Base-by-base conservation (phyloP, 2,797 vertebrate species). In the Rhodeus uyekii region DNA sequence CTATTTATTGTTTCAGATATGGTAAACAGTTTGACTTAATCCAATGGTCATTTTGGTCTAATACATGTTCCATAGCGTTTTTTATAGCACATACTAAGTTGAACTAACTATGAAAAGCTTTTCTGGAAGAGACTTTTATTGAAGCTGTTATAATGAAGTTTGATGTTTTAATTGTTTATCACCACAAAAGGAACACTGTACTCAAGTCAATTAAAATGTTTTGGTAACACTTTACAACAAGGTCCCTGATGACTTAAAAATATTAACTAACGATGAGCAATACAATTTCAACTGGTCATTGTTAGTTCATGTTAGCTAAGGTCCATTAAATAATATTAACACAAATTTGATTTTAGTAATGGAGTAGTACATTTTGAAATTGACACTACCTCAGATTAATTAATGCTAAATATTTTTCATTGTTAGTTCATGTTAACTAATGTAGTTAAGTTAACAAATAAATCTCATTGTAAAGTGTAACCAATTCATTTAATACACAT, bases 1-100 rank as follows among this genome's bases (percentile, higher is more conserved):
- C 29, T 80, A 53, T 58, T 61, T 71, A 80, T 71, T 72, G 29
- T 80, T 80, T 80, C 67, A 72, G 24, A 46, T n/a, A 60, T 71
- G 53, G 64, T 68, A 68, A 78, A 68, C 10, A 68, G 46, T 42
- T 61, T 0, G 3, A 58, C 36, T 42, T 58, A 4, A 67, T 67
- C 14, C n/a, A 36, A 1, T 53, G 46, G 8, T 39, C 24, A 29
- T 55, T 18, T 22, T 27, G 74, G 18, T 46, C 39, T 34, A 32
- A 34, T 32, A 14, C 16, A 50, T 46, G 13, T 19, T 50, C 22
- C 19, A 48, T 24, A 38, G 29, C n/a, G 68, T 48, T 44, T 9
- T 38, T 38, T 8, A 38, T 39, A 50, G 29, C 34, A 78, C 13
- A 32, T 18, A 24, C 12, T 32, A 60, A 63, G 39, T 64, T 76